Conservation (phyloP, 2,797 vertebrate species). For the Crocidura indochinensis region DNA sequence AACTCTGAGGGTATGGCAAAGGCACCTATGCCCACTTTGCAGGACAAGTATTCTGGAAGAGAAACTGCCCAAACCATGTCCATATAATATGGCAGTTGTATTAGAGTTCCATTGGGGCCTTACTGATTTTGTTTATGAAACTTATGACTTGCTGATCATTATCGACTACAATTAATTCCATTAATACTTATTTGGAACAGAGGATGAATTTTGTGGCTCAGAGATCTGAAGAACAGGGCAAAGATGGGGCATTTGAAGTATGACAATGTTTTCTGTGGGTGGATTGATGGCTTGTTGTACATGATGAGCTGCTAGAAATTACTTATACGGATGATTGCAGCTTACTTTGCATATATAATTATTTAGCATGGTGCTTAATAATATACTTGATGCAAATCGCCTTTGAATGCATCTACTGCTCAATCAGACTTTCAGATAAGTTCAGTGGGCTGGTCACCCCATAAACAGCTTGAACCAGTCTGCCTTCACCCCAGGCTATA, state of each 20-base stretch:
- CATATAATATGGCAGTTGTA: background rate
- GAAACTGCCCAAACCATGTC: background rate
- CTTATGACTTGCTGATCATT: slow-evolving; percentile 35
- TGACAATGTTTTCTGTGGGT: slow-evolving; percentile 52
- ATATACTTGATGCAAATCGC: slow-evolving; percentile 59
- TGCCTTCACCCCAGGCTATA: slow-evolving; percentile 12
- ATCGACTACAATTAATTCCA: slow-evolving; percentile 55
- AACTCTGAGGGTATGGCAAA: background rate
- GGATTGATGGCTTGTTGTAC: slow-evolving; percentile 56
- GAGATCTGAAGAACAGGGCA: slow-evolving; percentile 8
- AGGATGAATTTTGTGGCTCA: slow-evolving; percentile 55
- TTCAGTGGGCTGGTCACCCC: slow-evolving; percentile 34
- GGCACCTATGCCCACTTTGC: too few species aligned
- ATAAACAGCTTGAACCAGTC: slow-evolving; percentile 43
- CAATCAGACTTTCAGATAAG: slow-evolving; percentile 50
- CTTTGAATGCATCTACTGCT: slow-evolving; percentile 17
- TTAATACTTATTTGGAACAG: slow-evolving; percentile 56
- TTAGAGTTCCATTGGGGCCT: slow-evolving; percentile 46
- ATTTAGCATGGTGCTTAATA: slow-evolving; percentile 65
- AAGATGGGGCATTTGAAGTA: slow-evolving; percentile 65
- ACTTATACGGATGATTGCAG: slow-evolving; percentile 12
- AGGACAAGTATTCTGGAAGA: slow-evolving; percentile 20
- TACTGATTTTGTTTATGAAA: slow-evolving; percentile 47
- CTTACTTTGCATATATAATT: slow-evolving; percentile 66
- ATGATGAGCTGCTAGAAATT: slow-evolving; percentile 30